Evolutionary conservation across 2,888 invertebrate genomes (phyloP), one percentile per base, ranked within the genome.

Genomic region (Papilio protenor): DNA sequence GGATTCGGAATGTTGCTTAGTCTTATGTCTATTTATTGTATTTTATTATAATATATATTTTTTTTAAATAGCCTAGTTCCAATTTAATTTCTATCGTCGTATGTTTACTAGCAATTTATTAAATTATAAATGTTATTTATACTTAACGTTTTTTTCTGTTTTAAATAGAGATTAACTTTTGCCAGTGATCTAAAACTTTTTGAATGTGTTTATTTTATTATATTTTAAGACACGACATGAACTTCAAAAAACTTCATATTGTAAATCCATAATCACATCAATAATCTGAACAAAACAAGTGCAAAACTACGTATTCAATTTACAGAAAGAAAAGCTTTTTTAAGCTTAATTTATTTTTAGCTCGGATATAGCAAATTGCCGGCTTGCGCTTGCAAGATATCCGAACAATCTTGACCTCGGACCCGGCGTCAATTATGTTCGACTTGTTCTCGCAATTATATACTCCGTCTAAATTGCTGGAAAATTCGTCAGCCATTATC

Each of bases 381-480:
- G 73, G 79, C 75, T 78, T 78, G 59, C 23, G 89, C 88, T 87
- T 87, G 86, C 81, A 83, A 83, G 83, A 85, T 84, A 85, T 85
- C 86, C 87, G 88, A 91, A 91, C 91, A 89, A 90, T 89, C 88
- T 90, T 90, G 90, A 91, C 90, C 91, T 88, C 86, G 85, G 87
- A 89, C 87, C 90, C 88, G 87, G 88, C 91, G 90, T 91, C 92
- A 91, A 93, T 94, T 94, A 92, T 88, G 88, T 92, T 91, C 90
- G 91, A 94, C 91, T 92, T 89, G 91, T 91, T 92, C 92, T 89
- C 89, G 92, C 92, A 94, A 94, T 94, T 94, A 94, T 93, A 91
- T 93, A 90, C 92, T 93, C 91, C 91, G 90, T 91, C 88, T 89
- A 93, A 94, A 94, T 92, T 92, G 90, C 90, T 92, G 88, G 89